phyloP scores from a whole-genome alignment of 92 coral and sea anemone species.

The Paragorgia papillata region DNA sequence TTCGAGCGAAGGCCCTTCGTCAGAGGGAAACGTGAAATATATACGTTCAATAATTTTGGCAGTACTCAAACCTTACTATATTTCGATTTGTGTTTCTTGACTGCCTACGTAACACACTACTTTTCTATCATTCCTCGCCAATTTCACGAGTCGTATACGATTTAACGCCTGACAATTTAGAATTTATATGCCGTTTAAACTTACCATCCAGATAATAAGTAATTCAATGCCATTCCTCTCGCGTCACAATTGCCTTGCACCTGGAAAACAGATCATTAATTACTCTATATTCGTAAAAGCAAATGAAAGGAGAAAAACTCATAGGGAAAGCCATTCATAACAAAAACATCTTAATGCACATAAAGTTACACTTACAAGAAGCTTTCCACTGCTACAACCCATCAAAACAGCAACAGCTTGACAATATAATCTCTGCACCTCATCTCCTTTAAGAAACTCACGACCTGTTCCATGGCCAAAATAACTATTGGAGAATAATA shows the following conservation, averaged over 20 bases:
- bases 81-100: too few relatives aligned
- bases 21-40: too few relatives aligned
- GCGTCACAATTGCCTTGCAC: slow-evolving; percentile 94
- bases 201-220: slow-evolving; percentile 94
- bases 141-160: too few relatives aligned
- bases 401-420: slow-evolving; percentile 83
- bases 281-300: background rate
- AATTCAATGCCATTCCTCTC: slow-evolving; percentile 89
- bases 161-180: too few relatives aligned
- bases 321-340: background rate
- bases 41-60: too few relatives aligned
- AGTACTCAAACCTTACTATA: too few relatives aligned
- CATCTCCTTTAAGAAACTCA: slow-evolving; percentile 84
- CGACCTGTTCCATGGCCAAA: slow-evolving; percentile 94
- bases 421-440: slow-evolving; percentile 83
- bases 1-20: too few relatives aligned
- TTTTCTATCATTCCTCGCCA: too few relatives aligned
- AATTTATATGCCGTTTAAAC: slow-evolving; percentile 13
- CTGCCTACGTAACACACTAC: too few relatives aligned
- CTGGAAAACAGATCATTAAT: slow-evolving; percentile 37
- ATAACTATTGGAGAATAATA: slow-evolving; percentile 65
- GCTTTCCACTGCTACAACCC: slow-evolving; percentile 98
- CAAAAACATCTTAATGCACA: background rate
- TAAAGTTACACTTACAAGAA: slow-evolving; percentile 58
- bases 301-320: background rate